phyloP scores from a whole-genome alignment of 2,113 vertebrate genomes.

The Campylorhamphus procurvoides region DNA sequence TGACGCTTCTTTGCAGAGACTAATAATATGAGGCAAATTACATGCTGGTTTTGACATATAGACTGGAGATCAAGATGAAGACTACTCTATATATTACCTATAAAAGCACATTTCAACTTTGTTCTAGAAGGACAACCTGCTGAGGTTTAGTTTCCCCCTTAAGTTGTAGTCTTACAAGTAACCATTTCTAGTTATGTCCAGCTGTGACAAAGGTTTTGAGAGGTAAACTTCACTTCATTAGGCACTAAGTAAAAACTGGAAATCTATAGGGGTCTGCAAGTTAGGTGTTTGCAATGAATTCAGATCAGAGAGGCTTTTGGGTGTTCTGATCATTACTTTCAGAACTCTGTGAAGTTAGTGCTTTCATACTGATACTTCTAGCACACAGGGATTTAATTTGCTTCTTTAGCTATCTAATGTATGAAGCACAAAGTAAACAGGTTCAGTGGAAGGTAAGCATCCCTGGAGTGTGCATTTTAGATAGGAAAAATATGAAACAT shows the following conservation, averaged over 20 bases:
- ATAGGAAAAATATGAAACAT: neutral
- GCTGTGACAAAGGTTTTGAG: slow-evolving; percentile 66
- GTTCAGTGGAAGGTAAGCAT: neutral
- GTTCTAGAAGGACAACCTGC: slow-evolving; percentile 47
- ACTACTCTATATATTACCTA: neutral
- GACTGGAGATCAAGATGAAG: neutral
- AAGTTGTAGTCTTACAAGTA: slow-evolving; percentile 51
- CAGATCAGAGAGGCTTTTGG: slow-evolving; percentile 59
- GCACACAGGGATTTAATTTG: slow-evolving; percentile 38
- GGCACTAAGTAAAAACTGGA: slow-evolving; percentile 52
- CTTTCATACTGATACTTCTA: slow-evolving; percentile 44
- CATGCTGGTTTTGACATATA: neutral
- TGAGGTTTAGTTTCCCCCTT: slow-evolving; percentile 61
- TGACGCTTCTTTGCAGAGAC: neutral
- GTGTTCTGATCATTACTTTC: slow-evolving; percentile 55
- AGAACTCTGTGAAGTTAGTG: slow-evolving; percentile 8
- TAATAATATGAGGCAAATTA: neutral
- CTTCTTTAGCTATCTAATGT: neutral
- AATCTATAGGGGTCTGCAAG: slow-evolving; percentile 38
- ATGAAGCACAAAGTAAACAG: slow-evolving; percentile 57
- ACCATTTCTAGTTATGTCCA: slow-evolving; percentile 57
- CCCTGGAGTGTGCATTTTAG: neutral
- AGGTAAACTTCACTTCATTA: slow-evolving; percentile 72
- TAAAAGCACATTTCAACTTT: slow-evolving; percentile 50
- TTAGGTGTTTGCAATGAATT: slow-evolving; percentile 51